Base-by-base conservation (phyloP, 2,797 vertebrate species). In the Pampus argenteus region DNA sequence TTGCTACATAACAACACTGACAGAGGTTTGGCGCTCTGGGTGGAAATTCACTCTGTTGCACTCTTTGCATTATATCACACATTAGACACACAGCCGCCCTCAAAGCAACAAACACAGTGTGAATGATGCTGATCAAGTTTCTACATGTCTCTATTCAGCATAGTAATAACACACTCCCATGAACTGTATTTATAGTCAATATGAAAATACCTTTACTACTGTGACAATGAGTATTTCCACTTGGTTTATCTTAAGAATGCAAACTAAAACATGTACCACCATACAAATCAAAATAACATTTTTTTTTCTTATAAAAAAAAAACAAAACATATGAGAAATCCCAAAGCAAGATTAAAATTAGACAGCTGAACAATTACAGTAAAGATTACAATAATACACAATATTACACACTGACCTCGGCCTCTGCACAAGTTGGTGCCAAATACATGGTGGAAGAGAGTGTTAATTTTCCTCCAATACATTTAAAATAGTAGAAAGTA, bases 161-260 rank as follows among this genome's bases (percentile, higher is more conserved):
- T 50, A 78, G 81, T 72, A 78, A 87, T 86, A 81, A 86, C 76
- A 86, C 75, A 82, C 61, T 51, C 63, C 51, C 72, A 73, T 23
- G 3, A 62, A 38, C 51, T 83, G 66, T 66, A 62, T 89, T 87
- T 86, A 54, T 89, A 88, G 87, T 91, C 90, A 91, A 85, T 92
- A 93, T 91, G 91, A 93, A 94, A 94, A 93, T 92, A 94, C 91
- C 76, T 94, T 94, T 91, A 93, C 89, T 91, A 91, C 89, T 78
- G 76, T 83, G 84, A 92, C 83, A 83, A 79, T 89, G 87, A 89
- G 86, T 87, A 88, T 91, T 92, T 92, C 82, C 88, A 92, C 84
- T 91, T 86, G 78, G 79, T 70, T 90, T 86, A 77, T 86, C 67
- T 79, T 80, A 82, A 86, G 80, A 91, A 87, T 79, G 89, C 86